These are phyloP conservation scores for Lasioglossum figueresi DNA, from an alignment of 2,888 invertebrate species.

Conservation along the genomic window DNA sequence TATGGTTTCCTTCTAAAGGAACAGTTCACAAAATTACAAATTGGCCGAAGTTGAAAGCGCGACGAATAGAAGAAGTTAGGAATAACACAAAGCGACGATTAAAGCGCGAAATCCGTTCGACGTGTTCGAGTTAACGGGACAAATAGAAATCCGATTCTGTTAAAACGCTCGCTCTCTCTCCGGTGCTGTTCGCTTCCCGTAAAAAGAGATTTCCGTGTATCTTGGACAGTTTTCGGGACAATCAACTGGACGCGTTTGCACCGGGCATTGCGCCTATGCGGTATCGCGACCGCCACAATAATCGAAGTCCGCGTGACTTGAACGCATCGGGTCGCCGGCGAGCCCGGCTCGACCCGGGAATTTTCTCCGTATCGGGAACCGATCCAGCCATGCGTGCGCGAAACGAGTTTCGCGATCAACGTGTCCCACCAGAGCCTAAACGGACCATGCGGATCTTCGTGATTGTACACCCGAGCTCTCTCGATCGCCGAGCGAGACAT, in stretches of 20 bases:
- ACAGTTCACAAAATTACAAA: background rate
- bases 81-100: background rate
- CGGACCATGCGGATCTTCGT: conserved; percentile 1
- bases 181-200: background rate
- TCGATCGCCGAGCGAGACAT: background rate
- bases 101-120: background rate
- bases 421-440: conserved; percentile 17
- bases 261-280: background rate
- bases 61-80: too few relatives aligned
- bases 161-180: background rate
- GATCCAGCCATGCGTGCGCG: conserved; percentile 39
- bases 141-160: background rate
- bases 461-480: conserved; percentile 1
- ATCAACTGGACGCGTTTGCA: background rate
- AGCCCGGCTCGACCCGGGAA: conserved; percentile 6
- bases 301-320: conserved; percentile 31
- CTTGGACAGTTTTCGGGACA: background rate
- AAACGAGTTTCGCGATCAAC: conserved; percentile 45
- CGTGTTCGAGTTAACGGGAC: background rate
- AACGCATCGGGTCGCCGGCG: conserved; percentile 21
- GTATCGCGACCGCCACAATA: background rate
- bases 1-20: background rate
- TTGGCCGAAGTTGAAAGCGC: too few relatives aligned
- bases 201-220: background rate
- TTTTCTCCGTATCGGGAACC: conserved; percentile 42